Base-by-base conservation (phyloP, 37 sponge, comb jelly and placozoan genomes). In the Axinella damicornis region DNA sequence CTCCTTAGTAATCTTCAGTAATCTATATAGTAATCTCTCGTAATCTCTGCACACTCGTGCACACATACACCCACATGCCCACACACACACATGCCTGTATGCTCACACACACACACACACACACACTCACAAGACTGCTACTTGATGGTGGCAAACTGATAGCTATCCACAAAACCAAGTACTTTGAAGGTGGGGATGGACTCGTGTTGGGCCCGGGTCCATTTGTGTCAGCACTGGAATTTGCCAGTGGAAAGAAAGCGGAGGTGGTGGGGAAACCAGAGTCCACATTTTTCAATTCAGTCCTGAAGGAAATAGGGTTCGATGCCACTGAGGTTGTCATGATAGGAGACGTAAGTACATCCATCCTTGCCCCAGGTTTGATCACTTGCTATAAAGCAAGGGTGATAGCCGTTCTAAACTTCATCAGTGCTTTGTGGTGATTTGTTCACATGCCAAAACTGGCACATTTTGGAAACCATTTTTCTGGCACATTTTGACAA, bases 331-430 rank as follows among this genome's bases (percentile, higher is more conserved):
- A 93, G 46, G 46, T 79, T 46, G 90, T 89, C 57, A 89, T 93
- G 90, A 81, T 93, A 64, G 94, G 94, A 74, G 94, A 93, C 81
- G 89, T 88, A 68, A 74, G 89, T 85, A 22, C 33, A n/a, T n/a
- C n/a, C n/a, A n/a, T n/a, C n/a, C n/a, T n/a, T n/a, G n/a, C n/a
- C n/a, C n/a, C n/a, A n/a, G n/a, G n/a, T n/a, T n/a, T n/a, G n/a
- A n/a, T n/a, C n/a, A n/a, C n/a, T n/a, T n/a, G n/a, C n/a, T n/a
- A n/a, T n/a, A n/a, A n/a, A n/a, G n/a, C n/a, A n/a, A n/a, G n/a
- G n/a, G n/a, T n/a, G n/a, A n/a, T n/a, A n/a, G n/a, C n/a, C n/a
- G n/a, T n/a, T n/a, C n/a, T n/a, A n/a, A n/a, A n/a, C 46, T 4
- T 46, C 46, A 12, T 9, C 6, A 46, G 46, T 9, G 9, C 46